Percentiles rank a stretch among this genome's conserved stretches.
These are phyloP conservation scores for Drosophila flavopinicola DNA, from an alignment of 2,888 invertebrate species.

Conservation along the genomic window DNA sequence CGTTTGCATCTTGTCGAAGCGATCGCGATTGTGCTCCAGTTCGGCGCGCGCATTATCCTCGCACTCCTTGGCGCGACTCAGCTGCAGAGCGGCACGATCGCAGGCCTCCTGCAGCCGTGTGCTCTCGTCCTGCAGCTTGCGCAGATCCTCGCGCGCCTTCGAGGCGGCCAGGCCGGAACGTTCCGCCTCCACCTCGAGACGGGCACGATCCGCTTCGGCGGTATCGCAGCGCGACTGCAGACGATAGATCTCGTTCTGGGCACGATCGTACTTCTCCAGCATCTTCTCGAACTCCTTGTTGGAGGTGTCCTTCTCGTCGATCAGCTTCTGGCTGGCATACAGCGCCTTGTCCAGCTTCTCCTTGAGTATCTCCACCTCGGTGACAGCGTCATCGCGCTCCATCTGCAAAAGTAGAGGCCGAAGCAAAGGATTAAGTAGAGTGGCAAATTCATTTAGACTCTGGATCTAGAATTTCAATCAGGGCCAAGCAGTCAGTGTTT, in stretches of 20 bases:
- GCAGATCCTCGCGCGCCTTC: conserved; percentile 93
- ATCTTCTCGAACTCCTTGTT: conserved; percentile 96
- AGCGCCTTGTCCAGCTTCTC: conserved; percentile 95
- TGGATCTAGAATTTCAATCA: neutral
- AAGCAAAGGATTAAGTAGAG: neutral
- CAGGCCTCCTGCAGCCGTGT: conserved; percentile 94
- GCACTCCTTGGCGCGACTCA: conserved; percentile 93
- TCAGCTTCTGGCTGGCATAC: conserved; percentile 91
- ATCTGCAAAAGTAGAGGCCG: conserved; percentile 86
- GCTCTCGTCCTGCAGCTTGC: conserved; percentile 94
- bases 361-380: conserved; percentile 93
- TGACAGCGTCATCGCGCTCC: conserved; percentile 93
- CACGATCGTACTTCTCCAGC: conserved; percentile 96
- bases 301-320: conserved; percentile 94
- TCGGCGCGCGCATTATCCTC: conserved; percentile 97
- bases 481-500: conserved; percentile 38
- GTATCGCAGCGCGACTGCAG: conserved; percentile 95
- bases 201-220: conserved; percentile 93
- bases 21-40: conserved; percentile 93
- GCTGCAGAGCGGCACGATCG: conserved; percentile 93
- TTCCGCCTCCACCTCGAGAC: conserved; percentile 93
- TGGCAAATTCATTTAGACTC: neutral
- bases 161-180: conserved; percentile 91
- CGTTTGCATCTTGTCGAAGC: conserved; percentile 94
- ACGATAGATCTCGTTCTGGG: conserved; percentile 95